Evolutionary conservation across 2,888 invertebrate genomes (phyloP), one percentile per base, ranked within the genome.

Genomic region (Julus scanicus): DNA sequence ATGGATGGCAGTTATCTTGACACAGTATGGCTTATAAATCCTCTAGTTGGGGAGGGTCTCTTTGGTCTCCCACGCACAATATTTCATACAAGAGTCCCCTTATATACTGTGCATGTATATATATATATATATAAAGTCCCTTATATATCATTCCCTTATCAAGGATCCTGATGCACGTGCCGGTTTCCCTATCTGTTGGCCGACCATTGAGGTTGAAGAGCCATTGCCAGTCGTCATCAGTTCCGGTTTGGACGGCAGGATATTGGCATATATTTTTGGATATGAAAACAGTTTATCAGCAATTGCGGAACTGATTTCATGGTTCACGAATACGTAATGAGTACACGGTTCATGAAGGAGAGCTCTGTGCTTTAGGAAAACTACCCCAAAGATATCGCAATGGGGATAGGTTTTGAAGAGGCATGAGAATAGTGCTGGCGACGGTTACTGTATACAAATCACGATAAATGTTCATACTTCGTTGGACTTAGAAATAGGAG

Each of bases 301-400:
- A 20, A 48, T 83, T 63, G 87, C 85, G 88, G 83, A 88, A 88
- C 88, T 87, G 88, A 88, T 88, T 88, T 88, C 88, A 88, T 87
- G 87, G 88, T 87, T 87, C 71, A 37, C 88, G 88, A 88, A 88
- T 88, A 88, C 37, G 88, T 88, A 88, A 88, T 88, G 86, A 88
- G 88, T 11, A 63, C n/a, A 1, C n/a, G 63, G 63, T 63, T 63
- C 63, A 63, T 63, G 63, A 20, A 63, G 63, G 20, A 63, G 63
- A n/a, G 6, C 17, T 63, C 63, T 20, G 20, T 63, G 63, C 2
- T 63, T 63, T 17, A 63, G 20, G 63, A 63, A 63, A 63, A 63
- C n/a, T 5, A 63, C 8, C 6, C 20, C 63, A 63, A 29, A 63
- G 63, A 20, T 63, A 63, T 63, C 20, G 63, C 63, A 5, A 63